phyloP scores from a whole-genome alignment of 2,113 vertebrate species.

The Martes martes region DNA sequence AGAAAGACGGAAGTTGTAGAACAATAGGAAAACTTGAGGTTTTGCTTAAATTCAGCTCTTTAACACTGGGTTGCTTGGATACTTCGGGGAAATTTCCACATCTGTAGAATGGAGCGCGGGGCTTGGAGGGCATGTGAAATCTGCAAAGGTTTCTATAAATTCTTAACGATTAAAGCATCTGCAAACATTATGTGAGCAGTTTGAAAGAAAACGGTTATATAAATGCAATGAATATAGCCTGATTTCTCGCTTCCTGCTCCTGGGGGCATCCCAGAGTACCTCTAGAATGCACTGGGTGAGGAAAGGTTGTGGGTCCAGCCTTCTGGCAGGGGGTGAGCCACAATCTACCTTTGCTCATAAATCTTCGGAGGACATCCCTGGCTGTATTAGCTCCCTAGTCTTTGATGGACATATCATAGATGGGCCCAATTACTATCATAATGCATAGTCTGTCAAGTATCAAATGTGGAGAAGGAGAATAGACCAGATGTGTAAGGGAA shows the following conservation, averaged over 20 bases:
- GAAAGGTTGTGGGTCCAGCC: not conserved
- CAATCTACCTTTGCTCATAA: not conserved
- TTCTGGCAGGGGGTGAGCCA: not conserved
- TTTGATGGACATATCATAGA: not conserved
- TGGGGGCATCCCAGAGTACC: not conserved
- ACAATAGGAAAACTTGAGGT: not conserved
- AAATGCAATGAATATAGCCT: not conserved
- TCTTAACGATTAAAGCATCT: not conserved
- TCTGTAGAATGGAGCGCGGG: not conserved
- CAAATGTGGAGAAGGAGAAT: not conserved
- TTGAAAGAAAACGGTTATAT: not conserved
- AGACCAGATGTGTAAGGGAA: not conserved
- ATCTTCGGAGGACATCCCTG: not conserved
- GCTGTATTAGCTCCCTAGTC: not conserved
- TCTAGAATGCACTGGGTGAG: not conserved
- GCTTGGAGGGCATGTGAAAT: not conserved
- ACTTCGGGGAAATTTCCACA: not conserved
- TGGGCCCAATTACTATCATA: not conserved
- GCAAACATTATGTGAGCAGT: not conserved
- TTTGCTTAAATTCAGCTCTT: constrained; percentile 14
- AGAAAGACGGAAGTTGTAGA: not conserved
- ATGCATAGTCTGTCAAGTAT: not conserved
- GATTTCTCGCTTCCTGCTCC: not conserved
- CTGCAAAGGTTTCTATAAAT: not conserved
- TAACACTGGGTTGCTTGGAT: not conserved